A percentile compares a stretch with the other conserved stretches of the same genome.
Conservation (phyloP, 2,888 invertebrate genomes). For the Tenthredo notha region DNA sequence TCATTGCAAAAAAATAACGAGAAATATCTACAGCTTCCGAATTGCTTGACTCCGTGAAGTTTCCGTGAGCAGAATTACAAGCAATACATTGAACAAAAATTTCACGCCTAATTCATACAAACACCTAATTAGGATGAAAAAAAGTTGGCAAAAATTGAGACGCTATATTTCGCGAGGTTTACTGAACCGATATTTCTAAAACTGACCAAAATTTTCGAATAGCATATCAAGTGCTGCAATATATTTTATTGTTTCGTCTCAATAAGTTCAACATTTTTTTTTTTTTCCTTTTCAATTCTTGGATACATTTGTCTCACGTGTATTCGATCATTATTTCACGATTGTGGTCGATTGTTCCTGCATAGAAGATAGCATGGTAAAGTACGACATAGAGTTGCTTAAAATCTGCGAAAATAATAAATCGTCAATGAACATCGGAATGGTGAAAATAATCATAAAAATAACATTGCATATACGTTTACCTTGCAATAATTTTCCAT, state of each 20-base stretch:
- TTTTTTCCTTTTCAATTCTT: no score
- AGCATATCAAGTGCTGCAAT: neutral
- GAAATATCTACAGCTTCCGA: neutral
- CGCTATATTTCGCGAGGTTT: neutral
- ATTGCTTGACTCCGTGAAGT: neutral
- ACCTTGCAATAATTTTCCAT: slow-evolving; percentile 8
- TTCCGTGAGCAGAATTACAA: slow-evolving; percentile 9
- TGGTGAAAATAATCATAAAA: no score
- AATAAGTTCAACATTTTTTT: neutral
- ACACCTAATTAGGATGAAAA: neutral
- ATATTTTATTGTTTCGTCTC: neutral
- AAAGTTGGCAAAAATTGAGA: neutral
- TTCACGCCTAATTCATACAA: neutral
- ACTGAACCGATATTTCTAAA: neutral
- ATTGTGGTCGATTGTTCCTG: slow-evolving; percentile 56
- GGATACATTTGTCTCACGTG: neutral
- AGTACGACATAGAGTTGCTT: slow-evolving; percentile 66
- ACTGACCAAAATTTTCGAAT: neutral
- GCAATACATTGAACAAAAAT: neutral
- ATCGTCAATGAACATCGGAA: no score
- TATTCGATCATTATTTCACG: neutral
- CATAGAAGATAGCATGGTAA: slow-evolving; percentile 65
- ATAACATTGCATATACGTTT: neutral
- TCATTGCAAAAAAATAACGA: neutral
- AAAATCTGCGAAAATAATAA: slow-evolving; percentile 61